A percentile compares a stretch with the other conserved stretches of the same genome.
Evolutionary conservation across 2,888 invertebrate genomes (phyloP).

Genomic region (Lymantria monacha): DNA sequence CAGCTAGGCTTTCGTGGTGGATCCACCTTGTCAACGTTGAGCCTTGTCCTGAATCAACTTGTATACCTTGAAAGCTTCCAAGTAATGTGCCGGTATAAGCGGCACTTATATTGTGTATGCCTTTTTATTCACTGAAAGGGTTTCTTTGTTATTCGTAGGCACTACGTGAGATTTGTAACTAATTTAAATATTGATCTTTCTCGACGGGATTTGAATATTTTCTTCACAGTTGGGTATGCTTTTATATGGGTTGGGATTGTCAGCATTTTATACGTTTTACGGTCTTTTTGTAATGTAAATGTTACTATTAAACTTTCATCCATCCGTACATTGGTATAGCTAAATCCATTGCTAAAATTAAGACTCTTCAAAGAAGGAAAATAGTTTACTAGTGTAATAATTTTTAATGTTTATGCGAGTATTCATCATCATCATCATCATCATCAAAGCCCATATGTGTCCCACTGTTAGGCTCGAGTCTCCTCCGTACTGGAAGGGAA

Average conservation of each 20-base stretch:
- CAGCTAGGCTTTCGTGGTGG: constrained; percentile 1
- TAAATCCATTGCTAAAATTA: no score
- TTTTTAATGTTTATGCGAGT: no score
- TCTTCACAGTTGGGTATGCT: background rate
- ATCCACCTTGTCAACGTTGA: constrained; percentile 4
- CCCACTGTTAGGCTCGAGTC: no score
- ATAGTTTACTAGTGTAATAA: no score
- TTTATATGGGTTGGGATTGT: background rate
- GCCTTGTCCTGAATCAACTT: constrained; percentile 21
- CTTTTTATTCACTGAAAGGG: constrained; percentile 1
- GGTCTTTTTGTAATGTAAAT: no score
- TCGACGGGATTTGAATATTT: background rate
- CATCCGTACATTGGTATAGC: no score
- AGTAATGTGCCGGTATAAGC: constrained; percentile 3
- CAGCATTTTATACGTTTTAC: no score
- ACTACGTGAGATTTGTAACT: background rate
- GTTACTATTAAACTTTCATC: no score
- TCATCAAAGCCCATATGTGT: no score
- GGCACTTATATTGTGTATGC: background rate
- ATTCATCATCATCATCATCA: no score
- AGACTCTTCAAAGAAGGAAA: no score
- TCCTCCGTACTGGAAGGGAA: no score
- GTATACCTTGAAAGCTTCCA: constrained; percentile 26
- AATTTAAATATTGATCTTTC: background rate
- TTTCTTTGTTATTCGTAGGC: background rate